A percentile compares a stretch with the other conserved stretches of the same genome.
Evolutionary conservation across 2,113 vertebrate genomes (phyloP).

Genomic region (Colossoma macropomum): DNA sequence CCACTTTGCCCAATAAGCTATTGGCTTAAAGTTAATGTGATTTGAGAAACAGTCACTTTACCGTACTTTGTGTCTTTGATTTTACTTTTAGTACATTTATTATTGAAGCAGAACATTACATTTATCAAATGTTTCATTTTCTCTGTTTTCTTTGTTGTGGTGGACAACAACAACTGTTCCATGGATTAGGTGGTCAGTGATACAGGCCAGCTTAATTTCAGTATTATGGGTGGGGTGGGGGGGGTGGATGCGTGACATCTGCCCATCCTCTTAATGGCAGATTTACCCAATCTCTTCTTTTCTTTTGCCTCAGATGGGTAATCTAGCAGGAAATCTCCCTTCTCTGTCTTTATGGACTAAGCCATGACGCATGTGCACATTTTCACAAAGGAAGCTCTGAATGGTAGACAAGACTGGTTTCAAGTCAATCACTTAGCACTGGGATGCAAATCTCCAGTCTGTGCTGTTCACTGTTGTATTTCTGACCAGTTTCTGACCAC

Average conservation of each 20-base stretch:
- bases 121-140: neutral
- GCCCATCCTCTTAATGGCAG: constrained; percentile 48
- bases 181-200: neutral
- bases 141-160: neutral
- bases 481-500: too few relatives aligned
- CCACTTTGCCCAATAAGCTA: too few relatives aligned
- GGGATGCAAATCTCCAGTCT: too few relatives aligned
- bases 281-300: constrained; percentile 58
- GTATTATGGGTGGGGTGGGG: neutral
- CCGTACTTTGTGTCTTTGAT: neutral
- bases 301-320: constrained; percentile 49
- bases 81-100: neutral
- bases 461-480: too few relatives aligned
- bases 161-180: neutral
- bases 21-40: neutral
- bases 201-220: neutral
- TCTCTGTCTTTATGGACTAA: neutral
- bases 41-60: neutral
- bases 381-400: constrained; percentile 1
- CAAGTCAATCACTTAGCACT: too few relatives aligned
- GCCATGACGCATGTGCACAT: constrained; percentile 61
- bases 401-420: neutral
- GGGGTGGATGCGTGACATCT: neutral
- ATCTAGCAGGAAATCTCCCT: constrained; percentile 43
- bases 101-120: neutral